Evolutionary conservation across 2,797 vertebrate species (phyloP).

Genomic region (Nyctibius grandis): DNA sequence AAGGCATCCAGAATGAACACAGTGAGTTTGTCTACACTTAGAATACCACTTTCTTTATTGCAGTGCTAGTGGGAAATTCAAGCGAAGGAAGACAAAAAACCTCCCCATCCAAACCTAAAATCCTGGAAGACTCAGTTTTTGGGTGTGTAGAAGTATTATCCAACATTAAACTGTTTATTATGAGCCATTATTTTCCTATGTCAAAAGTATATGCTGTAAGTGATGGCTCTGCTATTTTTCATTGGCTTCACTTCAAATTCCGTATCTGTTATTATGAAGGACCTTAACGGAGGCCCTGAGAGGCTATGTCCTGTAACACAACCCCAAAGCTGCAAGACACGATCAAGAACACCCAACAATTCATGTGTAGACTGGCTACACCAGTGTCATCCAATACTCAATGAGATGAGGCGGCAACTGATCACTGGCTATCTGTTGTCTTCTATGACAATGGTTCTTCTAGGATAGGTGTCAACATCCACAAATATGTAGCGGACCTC

Average conservation of each 20-base stretch:
- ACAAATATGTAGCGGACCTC: conserved; percentile 93
- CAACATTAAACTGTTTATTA: not conserved
- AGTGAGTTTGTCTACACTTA: not conserved
- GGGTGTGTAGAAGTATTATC: not conserved
- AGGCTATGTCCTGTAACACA: not conserved
- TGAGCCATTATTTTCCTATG: not conserved
- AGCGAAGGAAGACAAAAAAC: conserved; percentile 26
- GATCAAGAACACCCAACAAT: not conserved
- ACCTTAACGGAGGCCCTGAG: not conserved
- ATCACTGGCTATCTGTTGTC: conserved; percentile 80
- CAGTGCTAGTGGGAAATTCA: not conserved
- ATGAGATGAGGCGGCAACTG: not conserved
- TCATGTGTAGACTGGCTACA: not conserved
- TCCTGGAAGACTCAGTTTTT: not conserved
- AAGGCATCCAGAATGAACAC: not conserved
- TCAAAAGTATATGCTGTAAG: not conserved
- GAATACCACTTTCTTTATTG: conserved; percentile 42
- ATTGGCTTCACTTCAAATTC: not conserved
- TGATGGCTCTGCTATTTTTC: not conserved
- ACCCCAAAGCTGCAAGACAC: not conserved
- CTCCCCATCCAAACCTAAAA: not conserved
- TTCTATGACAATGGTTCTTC: conserved; percentile 88
- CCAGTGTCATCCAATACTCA: not conserved
- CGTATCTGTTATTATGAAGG: not conserved
- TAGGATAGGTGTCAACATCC: conserved; percentile 86